A percentile compares a stretch with the other conserved stretches of the same genome.
Evolutionary conservation across 2,797 vertebrate genomes (phyloP).

Genomic region (Chiloscyllium punctatum): DNA sequence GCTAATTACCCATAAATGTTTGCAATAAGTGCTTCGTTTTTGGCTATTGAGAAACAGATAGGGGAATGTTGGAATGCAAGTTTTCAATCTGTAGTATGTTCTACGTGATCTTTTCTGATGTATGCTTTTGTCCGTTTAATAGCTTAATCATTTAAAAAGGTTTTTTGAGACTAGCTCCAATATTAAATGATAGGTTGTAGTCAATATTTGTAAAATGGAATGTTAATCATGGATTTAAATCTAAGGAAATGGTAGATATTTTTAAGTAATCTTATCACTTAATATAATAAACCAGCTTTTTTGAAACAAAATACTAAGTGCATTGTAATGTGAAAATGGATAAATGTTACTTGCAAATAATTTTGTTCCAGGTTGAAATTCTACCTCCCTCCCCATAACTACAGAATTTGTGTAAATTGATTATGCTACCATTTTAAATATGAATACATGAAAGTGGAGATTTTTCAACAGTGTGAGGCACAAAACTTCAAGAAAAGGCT

Average conservation of each 20-base stretch:
- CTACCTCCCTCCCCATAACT: not conserved
- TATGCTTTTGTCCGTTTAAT: constrained; percentile 32
- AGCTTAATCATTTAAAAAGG: not conserved
- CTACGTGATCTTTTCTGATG: not conserved
- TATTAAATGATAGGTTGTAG: not conserved
- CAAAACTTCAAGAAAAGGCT: not conserved
- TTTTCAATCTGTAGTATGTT: constrained; percentile 5
- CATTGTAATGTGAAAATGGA: not conserved
- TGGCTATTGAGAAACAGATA: constrained; percentile 29
- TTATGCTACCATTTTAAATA: not conserved
- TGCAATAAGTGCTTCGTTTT: constrained; percentile 38
- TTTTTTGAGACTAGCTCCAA: constrained; percentile 9
- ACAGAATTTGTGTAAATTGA: not conserved
- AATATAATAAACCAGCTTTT: not conserved
- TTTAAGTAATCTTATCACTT: not conserved
- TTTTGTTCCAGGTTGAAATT: not conserved
- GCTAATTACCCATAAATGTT: constrained; percentile 34
- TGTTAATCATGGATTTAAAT: not conserved
- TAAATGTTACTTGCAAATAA: not conserved
- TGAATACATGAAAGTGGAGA: not conserved
- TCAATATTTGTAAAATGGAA: not conserved
- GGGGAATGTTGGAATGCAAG: constrained; percentile 37
- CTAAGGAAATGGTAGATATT: not conserved
- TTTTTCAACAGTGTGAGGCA: not conserved
- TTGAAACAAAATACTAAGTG: not conserved